Evolutionary conservation across 2,113 vertebrate species (phyloP).

Genomic region (Phalacrocorax pelagicus): DNA sequence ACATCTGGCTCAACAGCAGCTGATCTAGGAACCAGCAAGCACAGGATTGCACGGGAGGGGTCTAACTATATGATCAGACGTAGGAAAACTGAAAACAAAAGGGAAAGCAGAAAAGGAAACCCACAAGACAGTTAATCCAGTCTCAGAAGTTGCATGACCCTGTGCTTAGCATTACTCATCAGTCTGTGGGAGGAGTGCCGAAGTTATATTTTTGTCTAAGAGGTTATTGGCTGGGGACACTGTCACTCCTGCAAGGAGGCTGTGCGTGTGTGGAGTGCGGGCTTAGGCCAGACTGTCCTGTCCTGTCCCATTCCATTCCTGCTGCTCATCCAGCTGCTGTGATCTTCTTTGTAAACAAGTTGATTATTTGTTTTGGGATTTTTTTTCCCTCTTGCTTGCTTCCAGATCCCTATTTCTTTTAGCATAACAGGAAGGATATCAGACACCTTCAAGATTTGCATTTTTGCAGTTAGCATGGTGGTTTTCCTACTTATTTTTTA

Average conservation of each 20-base stretch:
- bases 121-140: neutral
- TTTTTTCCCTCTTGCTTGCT: neutral
- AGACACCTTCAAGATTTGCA: slow-evolving; percentile 38
- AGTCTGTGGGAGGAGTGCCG: neutral
- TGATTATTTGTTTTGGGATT: slow-evolving; percentile 20
- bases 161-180: neutral
- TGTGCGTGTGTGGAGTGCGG: neutral
- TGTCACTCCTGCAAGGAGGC: neutral
- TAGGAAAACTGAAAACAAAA: neutral
- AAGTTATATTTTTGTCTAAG: neutral
- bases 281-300: neutral
- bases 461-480: slow-evolving; percentile 46
- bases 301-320: neutral
- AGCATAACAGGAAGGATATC: slow-evolving; percentile 62
- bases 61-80: neutral
- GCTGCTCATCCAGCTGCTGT: slow-evolving; percentile 42
- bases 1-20: neutral
- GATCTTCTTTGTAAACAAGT: slow-evolving; percentile 53
- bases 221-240: neutral
- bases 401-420: slow-evolving; percentile 14
- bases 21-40: neutral
- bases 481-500: slow-evolving; percentile 56
- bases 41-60: neutral
- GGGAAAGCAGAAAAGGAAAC: neutral
- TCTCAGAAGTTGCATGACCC: neutral